phyloP scores from a whole-genome alignment of 1,140 invertebrate species.

The Piezodorus guildinii region DNA sequence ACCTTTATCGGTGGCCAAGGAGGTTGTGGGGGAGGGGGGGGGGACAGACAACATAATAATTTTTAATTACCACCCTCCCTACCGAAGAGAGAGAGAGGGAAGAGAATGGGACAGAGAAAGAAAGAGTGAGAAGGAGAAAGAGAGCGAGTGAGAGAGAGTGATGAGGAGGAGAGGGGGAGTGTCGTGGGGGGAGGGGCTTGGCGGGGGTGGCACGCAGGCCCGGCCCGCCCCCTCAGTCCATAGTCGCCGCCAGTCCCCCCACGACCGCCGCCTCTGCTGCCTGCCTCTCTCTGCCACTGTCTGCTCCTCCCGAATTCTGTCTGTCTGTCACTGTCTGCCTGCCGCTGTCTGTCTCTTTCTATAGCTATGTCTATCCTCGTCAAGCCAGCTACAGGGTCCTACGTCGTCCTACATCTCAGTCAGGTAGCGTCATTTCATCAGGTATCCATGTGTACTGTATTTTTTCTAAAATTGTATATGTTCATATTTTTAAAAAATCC shows the following conservation, averaged over 20 bases:
- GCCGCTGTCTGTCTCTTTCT: background rate
- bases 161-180: conserved; percentile 1
- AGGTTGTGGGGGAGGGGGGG: background rate
- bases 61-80: conserved; percentile 5
- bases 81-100: background rate
- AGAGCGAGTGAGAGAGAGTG: conserved; percentile 3
- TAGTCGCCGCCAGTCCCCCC: conserved; percentile 1
- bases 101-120: background rate
- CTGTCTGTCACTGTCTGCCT: background rate
- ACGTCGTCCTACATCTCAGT: too few species aligned
- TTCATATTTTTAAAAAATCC: too few species aligned
- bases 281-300: background rate
- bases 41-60: background rate
- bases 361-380: conserved; percentile 12
- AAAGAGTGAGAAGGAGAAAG: conserved; percentile 9
- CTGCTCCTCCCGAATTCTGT: background rate
- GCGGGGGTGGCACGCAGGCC: conserved; percentile 10
- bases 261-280: conserved; percentile 5
- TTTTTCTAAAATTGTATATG: too few species aligned
- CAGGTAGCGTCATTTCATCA: too few species aligned
- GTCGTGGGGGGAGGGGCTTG: background rate
- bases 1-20: too few species aligned
- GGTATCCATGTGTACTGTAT: too few species aligned
- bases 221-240: conserved; percentile 1
- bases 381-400: background rate